These are phyloP conservation scores for Gasterosteus nipponicus DNA, from an alignment of 2,113 vertebrate species.

Conservation along the genomic window DNA sequence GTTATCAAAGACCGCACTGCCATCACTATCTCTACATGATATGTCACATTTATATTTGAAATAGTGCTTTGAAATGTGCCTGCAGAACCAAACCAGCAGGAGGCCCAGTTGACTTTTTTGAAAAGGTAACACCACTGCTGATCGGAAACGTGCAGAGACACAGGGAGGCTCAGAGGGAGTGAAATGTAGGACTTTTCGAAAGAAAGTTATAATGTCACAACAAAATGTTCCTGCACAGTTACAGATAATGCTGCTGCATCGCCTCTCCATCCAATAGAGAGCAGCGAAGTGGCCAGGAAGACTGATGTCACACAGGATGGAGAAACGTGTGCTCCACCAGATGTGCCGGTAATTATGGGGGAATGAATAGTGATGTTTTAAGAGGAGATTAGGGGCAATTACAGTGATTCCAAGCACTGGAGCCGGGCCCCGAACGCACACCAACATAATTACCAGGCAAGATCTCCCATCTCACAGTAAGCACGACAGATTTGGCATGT, in stretches of 20 bases:
- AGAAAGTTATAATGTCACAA: constrained; percentile 16
- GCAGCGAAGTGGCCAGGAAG: constrained; percentile 17
- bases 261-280: constrained; percentile 5
- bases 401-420: constrained; percentile 75
- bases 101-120: constrained; percentile 24
- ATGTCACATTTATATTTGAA: constrained; percentile 46
- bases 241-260: neutral
- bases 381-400: constrained; percentile 77
- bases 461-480: constrained; percentile 40
- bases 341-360: constrained; percentile 78
- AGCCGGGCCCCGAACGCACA: constrained; percentile 58
- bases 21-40: constrained; percentile 33
- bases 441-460: constrained; percentile 68
- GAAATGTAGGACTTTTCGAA: constrained; percentile 26
- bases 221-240: constrained; percentile 2
- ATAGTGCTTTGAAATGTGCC: constrained; percentile 48
- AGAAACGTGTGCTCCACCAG: constrained; percentile 66
- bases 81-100: constrained; percentile 44
- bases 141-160: constrained; percentile 15
- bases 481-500: constrained; percentile 61
- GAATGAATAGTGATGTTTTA: constrained; percentile 76
- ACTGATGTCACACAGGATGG: constrained; percentile 65
- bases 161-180: neutral
- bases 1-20: constrained; percentile 40
- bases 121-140: constrained; percentile 32